Conservation (phyloP, 1,140 invertebrate genomes). For the Lasioglossum baleicum region DNA sequence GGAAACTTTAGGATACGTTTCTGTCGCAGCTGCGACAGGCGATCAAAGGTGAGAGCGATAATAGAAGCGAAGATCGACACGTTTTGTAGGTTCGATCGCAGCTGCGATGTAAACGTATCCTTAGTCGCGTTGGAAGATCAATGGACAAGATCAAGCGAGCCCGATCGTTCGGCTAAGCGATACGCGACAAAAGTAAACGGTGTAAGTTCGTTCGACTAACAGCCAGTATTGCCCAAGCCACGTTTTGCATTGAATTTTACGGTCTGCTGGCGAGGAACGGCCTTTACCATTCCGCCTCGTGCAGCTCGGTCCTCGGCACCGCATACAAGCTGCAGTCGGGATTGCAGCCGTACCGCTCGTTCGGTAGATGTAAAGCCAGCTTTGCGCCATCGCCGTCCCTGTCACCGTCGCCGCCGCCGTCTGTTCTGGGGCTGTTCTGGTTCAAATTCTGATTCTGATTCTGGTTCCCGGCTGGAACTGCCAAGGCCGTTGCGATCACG, state of each 20-base stretch:
- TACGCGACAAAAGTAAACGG: neutral
- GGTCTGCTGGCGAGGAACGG: neutral
- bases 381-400: slow-evolving; percentile 31
- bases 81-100: no score
- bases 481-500: slow-evolving; percentile 51
- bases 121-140: no score
- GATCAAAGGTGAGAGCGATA: no score
- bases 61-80: no score
- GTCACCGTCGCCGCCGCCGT: slow-evolving; percentile 10
- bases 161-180: no score
- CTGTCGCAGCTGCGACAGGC: no score
- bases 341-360: slow-evolving; percentile 41
- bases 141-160: no score
- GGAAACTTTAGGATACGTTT: no score
- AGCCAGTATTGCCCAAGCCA: neutral
- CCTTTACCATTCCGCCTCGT: slow-evolving; percentile 58
- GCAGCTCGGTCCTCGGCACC: slow-evolving; percentile 40
- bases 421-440: slow-evolving; percentile 32
- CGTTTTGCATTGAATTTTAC: slow-evolving; percentile 1
- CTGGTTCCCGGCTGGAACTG: slow-evolving; percentile 51
- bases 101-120: no score
- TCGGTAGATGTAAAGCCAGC: slow-evolving; percentile 29
- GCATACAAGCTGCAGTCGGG: slow-evolving; percentile 47
- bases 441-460: no score
- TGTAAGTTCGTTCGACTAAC: neutral